Base-by-base conservation (phyloP, 2,888 invertebrate species). In the Chloroclystis v-ata region DNA sequence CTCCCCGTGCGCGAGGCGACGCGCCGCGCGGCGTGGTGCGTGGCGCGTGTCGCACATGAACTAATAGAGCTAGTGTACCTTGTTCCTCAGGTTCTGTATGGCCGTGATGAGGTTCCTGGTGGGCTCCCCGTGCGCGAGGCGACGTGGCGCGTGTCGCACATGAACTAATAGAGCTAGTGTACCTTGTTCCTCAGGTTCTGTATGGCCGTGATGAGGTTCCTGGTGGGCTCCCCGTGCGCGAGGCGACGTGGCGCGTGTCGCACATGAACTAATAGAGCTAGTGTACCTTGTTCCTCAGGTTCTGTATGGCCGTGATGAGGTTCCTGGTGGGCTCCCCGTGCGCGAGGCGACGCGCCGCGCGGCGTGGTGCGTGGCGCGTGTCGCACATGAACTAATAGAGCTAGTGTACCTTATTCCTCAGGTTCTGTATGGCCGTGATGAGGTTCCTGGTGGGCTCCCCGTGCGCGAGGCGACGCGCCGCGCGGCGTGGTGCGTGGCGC, bases 121-220 rank as follows among this genome's bases (percentile, higher is more conserved):
- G 20, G 43, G 26, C 9, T 10, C 48, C 6, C 75, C 77, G 47
- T 80, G 78, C 4, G 68, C 57, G 26, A 6, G 26, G 26, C 26
- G 26, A 8, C 6, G 26, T 8, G 26, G 5, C 5, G 26, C 26
- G 7, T 8, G 26, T 3, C 26, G 26, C 26, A n/a, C n/a, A n/a
- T n/a, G n/a, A n/a, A n/a, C n/a, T n/a, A n/a, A n/a, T n/a, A n/a
- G n/a, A n/a, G n/a, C n/a, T n/a, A n/a, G n/a, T n/a, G n/a, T 9
- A 48, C 39, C 4, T 14, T 33, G 7, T 14, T 10, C 2, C 28
- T 12, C 0, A 43, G 26, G 16, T 33, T 26, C 1, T 8, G 9
- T 26, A 9, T 8, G 26, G 26, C 26, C 5, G 7, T 26, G 26
- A 26, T 6, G 26, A 26, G 26, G 9, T 26, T 26, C 5, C 9